Evolutionary conservation across 2,888 invertebrate genomes (phyloP).

Genomic region (Nineta flava): DNA sequence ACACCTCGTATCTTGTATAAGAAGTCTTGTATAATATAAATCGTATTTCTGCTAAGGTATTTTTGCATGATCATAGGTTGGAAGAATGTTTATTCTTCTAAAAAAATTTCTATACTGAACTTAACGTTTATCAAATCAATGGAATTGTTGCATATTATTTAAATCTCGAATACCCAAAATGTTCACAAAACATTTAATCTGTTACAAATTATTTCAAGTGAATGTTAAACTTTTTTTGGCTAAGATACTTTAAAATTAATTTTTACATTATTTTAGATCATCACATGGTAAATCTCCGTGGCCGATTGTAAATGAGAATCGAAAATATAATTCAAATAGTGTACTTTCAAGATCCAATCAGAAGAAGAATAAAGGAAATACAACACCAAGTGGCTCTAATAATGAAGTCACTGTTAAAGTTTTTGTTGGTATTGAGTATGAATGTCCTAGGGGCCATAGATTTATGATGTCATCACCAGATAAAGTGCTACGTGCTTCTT

Average conservation of each 20-base stretch:
- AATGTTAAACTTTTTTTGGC: too few relatives aligned
- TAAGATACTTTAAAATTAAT: not conserved
- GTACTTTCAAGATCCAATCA: not conserved
- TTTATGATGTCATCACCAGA: conserved; percentile 84
- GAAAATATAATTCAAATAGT: conserved; percentile 7
- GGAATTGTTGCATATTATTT: too few relatives aligned
- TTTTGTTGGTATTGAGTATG: conserved; percentile 92
- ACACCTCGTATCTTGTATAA: too few relatives aligned
- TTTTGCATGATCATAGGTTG: too few relatives aligned
- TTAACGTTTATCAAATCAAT: too few relatives aligned
- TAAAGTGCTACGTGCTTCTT: conserved; percentile 59
- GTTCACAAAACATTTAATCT: too few relatives aligned
- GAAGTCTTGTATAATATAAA: too few relatives aligned
- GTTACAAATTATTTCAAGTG: too few relatives aligned
- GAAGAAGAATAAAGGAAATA: conserved; percentile 5
- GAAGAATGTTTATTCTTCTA: too few relatives aligned
- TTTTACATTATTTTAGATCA: conserved; percentile 1
- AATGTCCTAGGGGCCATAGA: conserved; percentile 93
- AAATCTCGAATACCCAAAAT: too few relatives aligned
- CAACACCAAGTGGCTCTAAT: conserved; percentile 21
- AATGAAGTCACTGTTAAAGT: conserved; percentile 65
- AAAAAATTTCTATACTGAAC: too few relatives aligned
- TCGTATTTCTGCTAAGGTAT: too few relatives aligned
- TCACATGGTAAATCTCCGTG: conserved; percentile 8
- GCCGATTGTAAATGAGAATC: conserved; percentile 7